Conservation (phyloP, 2,113 vertebrate genomes). For the Alectura lathami region DNA sequence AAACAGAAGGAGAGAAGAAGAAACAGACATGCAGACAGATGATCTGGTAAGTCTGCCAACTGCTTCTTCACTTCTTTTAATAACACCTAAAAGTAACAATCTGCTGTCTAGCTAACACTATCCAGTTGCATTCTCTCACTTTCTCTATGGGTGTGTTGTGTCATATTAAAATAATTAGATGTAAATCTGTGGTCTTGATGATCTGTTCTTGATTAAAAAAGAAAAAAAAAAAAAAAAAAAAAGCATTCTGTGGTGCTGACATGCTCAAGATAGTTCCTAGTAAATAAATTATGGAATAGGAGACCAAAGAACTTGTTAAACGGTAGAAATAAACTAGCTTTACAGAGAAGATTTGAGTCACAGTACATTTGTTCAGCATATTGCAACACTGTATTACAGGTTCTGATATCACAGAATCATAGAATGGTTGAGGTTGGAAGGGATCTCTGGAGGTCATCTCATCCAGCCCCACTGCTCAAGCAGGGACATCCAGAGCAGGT, state of each 20-base stretch:
- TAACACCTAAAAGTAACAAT: constrained; percentile 47
- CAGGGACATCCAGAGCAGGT: not conserved
- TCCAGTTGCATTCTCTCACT: not conserved
- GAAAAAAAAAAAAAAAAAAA: not conserved
- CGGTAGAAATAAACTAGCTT: not conserved
- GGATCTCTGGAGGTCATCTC: not conserved
- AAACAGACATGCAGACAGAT: constrained; percentile 40
- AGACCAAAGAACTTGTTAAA: not conserved
- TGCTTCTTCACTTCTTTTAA: constrained; percentile 35
- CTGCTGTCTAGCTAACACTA: constrained; percentile 23
- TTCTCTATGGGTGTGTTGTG: not conserved
- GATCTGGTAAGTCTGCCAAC: constrained; percentile 26
- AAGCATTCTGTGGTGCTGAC: not conserved
- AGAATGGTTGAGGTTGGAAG: not conserved
- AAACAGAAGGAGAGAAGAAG: constrained; percentile 23
- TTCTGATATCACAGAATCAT: not conserved
- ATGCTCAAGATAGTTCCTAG: not conserved
- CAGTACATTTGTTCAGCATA: not conserved
- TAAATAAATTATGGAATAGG: not conserved
- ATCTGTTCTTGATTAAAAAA: not conserved
- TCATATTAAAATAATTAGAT: not conserved
- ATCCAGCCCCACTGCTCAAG: not conserved
- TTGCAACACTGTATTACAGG: not conserved
- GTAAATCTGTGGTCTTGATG: not conserved
- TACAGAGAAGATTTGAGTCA: not conserved